Evolutionary conservation across 2,888 invertebrate genomes (phyloP).

Genomic region (Sminthurinus aureus): DNA sequence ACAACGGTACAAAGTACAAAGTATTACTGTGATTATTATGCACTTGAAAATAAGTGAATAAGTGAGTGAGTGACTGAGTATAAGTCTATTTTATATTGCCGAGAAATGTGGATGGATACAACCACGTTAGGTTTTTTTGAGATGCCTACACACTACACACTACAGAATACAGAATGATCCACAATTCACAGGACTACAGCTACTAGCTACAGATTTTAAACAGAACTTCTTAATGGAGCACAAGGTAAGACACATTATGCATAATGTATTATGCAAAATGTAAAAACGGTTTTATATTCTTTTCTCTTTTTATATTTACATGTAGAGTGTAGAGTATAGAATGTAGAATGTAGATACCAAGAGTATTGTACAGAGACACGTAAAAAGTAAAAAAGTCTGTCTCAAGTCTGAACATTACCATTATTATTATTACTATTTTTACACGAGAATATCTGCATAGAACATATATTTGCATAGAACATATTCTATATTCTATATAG

Average conservation of each 20-base stretch:
- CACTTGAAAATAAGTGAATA: neutral
- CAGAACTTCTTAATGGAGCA: slow-evolving; percentile 28
- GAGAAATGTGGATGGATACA: slow-evolving; percentile 29
- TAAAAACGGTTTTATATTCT: slow-evolving; percentile 18
- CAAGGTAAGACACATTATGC: slow-evolving; percentile 6
- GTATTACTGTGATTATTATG: neutral
- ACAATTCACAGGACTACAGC: too few species aligned
- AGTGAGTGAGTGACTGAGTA: neutral
- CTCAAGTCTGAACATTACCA: too few species aligned
- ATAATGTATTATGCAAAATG: neutral
- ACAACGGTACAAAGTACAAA: neutral
- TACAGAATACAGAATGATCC: slow-evolving; percentile 35
- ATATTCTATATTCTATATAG: neutral
- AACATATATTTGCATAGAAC: neutral
- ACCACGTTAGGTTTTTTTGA: too few species aligned
- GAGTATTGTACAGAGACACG: neutral
- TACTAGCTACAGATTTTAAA: slow-evolving; percentile 11
- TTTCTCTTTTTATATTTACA: slow-evolving; percentile 11
- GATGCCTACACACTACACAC: too few species aligned
- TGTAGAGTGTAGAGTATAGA: too few species aligned
- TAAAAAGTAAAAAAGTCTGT: neutral
- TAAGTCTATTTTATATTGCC: slow-evolving; percentile 7
- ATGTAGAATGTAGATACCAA: too few species aligned
- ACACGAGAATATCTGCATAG: too few species aligned
- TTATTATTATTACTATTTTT: too few species aligned